A percentile compares a stretch with the other conserved stretches of the same genome.
phyloP scores from a whole-genome alignment of 2,797 vertebrate genomes.

The Sebastolobus alascanus region DNA sequence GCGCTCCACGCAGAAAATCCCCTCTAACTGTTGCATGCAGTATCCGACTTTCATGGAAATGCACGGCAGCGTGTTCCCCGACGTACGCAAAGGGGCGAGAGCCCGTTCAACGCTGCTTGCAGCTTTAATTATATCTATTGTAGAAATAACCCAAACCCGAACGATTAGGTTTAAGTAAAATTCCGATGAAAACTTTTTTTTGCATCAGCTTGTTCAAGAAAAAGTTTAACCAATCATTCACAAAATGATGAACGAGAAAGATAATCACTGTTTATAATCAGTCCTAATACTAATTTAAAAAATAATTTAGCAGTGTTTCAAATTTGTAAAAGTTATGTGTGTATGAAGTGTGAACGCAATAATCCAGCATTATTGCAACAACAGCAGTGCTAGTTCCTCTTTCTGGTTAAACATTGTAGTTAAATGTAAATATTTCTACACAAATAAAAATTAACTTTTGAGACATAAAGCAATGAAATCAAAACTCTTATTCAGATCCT shows the following conservation, averaged over 20 bases:
- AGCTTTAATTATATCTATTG: neutral
- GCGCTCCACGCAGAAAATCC: no score
- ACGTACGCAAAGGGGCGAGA: no score
- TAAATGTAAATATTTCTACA: neutral
- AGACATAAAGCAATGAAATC: neutral
- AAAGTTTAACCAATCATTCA: neutral
- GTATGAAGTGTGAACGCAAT: no score
- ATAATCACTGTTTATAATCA: neutral
- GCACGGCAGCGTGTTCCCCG: no score
- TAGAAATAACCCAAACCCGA: neutral
- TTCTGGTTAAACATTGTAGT: neutral
- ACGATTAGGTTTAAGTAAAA: neutral
- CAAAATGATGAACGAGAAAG: no score
- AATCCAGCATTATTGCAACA: neutral
- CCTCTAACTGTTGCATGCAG: no score
- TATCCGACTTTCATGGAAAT: no score
- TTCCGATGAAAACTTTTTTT: neutral
- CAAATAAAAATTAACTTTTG: neutral
- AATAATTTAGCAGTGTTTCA: neutral
- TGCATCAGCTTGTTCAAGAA: neutral
- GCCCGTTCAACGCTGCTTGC: no score
- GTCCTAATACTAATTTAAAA: neutral
- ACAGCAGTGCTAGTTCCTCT: neutral
- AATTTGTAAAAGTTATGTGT: neutral
- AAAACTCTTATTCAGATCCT: neutral